Evolutionary conservation across 2,888 invertebrate species (phyloP).

Genomic region (Lycocerus yunnanus): DNA sequence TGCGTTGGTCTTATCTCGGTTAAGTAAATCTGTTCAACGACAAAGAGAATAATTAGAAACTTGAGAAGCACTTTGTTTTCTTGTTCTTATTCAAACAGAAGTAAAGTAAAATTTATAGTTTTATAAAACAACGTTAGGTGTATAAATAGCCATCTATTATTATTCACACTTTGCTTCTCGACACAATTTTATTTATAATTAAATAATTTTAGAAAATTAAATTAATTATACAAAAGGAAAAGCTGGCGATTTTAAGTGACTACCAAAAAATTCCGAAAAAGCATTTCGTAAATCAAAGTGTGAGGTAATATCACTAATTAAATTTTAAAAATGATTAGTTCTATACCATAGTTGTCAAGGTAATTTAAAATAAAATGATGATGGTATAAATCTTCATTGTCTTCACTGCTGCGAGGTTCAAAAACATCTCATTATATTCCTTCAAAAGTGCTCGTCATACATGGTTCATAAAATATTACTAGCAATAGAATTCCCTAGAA

Average conservation of each 20-base stretch:
- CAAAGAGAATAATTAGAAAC: slow-evolving; percentile 40
- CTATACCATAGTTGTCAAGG: not conserved
- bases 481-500: slow-evolving; percentile 30
- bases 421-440: slow-evolving; percentile 30
- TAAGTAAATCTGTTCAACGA: slow-evolving; percentile 52
- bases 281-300: not conserved
- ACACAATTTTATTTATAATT: too few species aligned
- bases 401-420: slow-evolving; percentile 25
- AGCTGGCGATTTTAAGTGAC: too few species aligned
- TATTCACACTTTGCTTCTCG: not conserved
- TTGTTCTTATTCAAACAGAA: not conserved
- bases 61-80: slow-evolving; percentile 7
- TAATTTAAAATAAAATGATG: slow-evolving; percentile 7
- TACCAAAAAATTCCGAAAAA: too few species aligned
- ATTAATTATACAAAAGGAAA: not conserved
- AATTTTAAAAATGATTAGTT: not conserved
- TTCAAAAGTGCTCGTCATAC: slow-evolving; percentile 30
- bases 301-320: too few species aligned
- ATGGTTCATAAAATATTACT: slow-evolving; percentile 30
- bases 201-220: not conserved
- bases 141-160: not conserved
- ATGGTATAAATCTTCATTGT: slow-evolving; percentile 22
- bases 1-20: slow-evolving; percentile 49
- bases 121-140: not conserved
- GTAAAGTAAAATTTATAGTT: not conserved